Percentiles rank a stretch among this genome's conserved stretches.
Conservation (phyloP, 2,797 vertebrate species). For the Gymnothorax javanicus region DNA sequence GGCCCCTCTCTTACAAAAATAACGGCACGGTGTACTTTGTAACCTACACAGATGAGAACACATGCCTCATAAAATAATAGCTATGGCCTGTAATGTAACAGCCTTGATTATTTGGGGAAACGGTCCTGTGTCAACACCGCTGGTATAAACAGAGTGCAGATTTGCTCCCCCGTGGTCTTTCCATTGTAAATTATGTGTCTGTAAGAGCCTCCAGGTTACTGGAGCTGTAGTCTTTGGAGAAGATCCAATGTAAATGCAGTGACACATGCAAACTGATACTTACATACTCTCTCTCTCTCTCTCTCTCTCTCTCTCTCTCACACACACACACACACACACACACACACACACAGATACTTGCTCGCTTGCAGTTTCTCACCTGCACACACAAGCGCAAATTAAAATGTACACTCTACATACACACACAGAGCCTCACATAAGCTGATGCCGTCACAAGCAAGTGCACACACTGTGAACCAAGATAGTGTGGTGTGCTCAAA, state of each 20-base stretch:
- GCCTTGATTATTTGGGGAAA: slow-evolving; percentile 8
- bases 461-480: not conserved
- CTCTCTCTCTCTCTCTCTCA: not conserved
- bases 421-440: not conserved
- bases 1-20: not conserved
- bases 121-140: not conserved
- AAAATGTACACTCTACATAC: not conserved
- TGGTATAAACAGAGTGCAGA: not conserved
- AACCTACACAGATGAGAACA: not conserved
- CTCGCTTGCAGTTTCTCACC: not conserved
- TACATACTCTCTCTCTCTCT: not conserved
- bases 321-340: not conserved
- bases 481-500: too few relatives aligned
- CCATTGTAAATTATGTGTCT: not conserved
- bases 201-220: not conserved
- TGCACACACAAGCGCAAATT: not conserved
- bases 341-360: not conserved
- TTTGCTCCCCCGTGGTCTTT: not conserved
- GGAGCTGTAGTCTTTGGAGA: not conserved
- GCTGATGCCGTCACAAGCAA: not conserved
- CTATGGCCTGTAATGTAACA: not conserved
- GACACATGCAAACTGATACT: not conserved
- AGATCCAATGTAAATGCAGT: not conserved
- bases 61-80: not conserved
- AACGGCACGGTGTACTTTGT: slow-evolving; percentile 4